A percentile compares a stretch with the other conserved stretches of the same genome.
phyloP scores from a whole-genome alignment of 2,888 invertebrate species.

The Leucoptera coffeella region DNA sequence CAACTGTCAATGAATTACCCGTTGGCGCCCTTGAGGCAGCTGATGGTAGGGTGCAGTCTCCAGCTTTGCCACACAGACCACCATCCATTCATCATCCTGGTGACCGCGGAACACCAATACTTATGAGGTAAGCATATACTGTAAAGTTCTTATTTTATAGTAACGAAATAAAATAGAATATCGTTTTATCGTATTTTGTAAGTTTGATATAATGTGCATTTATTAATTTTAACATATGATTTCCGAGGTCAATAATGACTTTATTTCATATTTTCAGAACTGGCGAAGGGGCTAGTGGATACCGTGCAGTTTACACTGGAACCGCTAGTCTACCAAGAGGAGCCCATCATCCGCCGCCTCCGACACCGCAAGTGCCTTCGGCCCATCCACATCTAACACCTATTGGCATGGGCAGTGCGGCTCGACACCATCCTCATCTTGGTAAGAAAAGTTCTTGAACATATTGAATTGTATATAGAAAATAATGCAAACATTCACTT shows the following conservation, averaged over 20 bases:
- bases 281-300: conserved; percentile 3
- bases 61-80: conserved; percentile 37
- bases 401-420: too few species aligned
- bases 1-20: conserved; percentile 14
- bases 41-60: conserved; percentile 37
- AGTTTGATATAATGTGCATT: too few species aligned
- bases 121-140: conserved; percentile 28
- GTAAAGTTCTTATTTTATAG: too few species aligned
- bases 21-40: conserved; percentile 33
- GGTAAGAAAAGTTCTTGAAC: conserved; percentile 4
- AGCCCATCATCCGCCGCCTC: conserved; percentile 28
- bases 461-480: too few species aligned
- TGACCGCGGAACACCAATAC: conserved; percentile 30
- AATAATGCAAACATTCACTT: not conserved
- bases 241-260: too few species aligned
- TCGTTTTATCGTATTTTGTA: too few species aligned
- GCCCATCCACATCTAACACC: conserved; percentile 3
- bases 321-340: conserved; percentile 42
- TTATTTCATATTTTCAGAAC: too few species aligned
- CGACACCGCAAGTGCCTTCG: conserved; percentile 7
- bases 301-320: conserved; percentile 14
- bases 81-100: conserved; percentile 18
- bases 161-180: too few species aligned
- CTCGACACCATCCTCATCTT: conserved; percentile 9
- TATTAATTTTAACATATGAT: too few species aligned